Evolutionary conservation across 2,888 invertebrate species (phyloP).

Genomic region (Rhagonycha fulva): DNA sequence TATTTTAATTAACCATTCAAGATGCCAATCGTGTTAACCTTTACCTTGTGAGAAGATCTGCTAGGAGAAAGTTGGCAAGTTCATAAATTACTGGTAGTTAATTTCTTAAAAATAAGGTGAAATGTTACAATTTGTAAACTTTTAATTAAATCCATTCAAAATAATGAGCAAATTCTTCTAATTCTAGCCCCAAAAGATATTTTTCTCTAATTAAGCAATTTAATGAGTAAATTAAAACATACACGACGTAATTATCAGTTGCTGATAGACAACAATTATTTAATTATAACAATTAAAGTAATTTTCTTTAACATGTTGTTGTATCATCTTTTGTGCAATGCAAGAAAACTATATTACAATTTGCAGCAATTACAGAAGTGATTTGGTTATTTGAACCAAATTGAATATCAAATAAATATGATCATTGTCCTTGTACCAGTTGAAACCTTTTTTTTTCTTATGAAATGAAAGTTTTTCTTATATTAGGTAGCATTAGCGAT

Average conservation of each 20-base stretch:
- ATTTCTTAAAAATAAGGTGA: neutral
- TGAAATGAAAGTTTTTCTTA: neutral
- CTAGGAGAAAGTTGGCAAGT: conserved; percentile 3
- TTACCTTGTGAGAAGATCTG: conserved; percentile 13
- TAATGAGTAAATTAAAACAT: neutral
- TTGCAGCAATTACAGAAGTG: neutral
- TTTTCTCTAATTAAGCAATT: neutral
- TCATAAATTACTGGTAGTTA: neutral
- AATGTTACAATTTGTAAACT: neutral
- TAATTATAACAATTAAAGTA: neutral
- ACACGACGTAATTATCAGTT: neutral
- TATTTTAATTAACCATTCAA: neutral
- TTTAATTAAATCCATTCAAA: neutral
- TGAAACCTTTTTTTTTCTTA: neutral
- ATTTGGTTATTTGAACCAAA: neutral
- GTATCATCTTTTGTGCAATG: neutral
- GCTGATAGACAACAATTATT: neutral
- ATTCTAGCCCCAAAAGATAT: neutral
- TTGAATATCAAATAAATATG: neutral
- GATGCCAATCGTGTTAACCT: conserved; percentile 9
- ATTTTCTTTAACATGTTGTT: neutral
- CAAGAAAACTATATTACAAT: neutral
- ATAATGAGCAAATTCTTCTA: neutral
- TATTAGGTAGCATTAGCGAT: neutral
- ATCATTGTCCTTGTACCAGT: neutral